Evolutionary conservation across 2,113 vertebrate genomes (phyloP).

Genomic region (Seriola aureovittata): DNA sequence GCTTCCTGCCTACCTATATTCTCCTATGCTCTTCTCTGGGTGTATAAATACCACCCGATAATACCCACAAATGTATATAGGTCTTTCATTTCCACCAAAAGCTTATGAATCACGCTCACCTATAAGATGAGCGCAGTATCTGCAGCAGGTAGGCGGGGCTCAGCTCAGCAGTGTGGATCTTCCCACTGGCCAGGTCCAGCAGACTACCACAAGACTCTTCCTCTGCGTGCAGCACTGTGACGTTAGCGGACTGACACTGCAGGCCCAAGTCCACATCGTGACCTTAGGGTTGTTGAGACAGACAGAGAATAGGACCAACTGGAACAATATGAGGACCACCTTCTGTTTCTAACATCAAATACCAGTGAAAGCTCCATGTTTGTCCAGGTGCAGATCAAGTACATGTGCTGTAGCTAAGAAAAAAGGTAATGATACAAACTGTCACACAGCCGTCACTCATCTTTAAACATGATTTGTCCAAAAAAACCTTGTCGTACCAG

Average conservation of each 20-base stretch:
- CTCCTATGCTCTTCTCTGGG: slow-evolving; percentile 7
- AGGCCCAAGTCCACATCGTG: slow-evolving; percentile 62
- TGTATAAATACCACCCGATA: not conserved
- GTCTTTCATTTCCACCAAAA: not conserved
- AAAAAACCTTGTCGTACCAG: slow-evolving; percentile 81
- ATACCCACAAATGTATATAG: not conserved
- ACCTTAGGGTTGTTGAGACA: slow-evolving; percentile 58
- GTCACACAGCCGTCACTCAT: not conserved
- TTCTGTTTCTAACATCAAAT: not conserved
- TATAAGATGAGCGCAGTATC: slow-evolving; percentile 77
- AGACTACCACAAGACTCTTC: slow-evolving; percentile 64
- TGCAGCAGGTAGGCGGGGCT: slow-evolving; percentile 81
- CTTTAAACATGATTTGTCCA: not conserved
- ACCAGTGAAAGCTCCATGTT: not conserved
- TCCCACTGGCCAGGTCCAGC: slow-evolving; percentile 85
- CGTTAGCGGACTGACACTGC: slow-evolving; percentile 18
- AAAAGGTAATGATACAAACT: not conserved
- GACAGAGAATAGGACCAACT: slow-evolving; percentile 1
- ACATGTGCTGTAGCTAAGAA: not conserved
- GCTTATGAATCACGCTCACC: slow-evolving; percentile 44
- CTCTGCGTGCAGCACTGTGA: slow-evolving; percentile 70
- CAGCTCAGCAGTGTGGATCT: slow-evolving; percentile 79
- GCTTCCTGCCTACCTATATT: slow-evolving; percentile 3
- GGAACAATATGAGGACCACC: not conserved
- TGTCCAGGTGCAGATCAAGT: not conserved